These are phyloP conservation scores for Andrena minutula DNA, from an alignment of 2,888 invertebrate genomes.

Conservation along the genomic window DNA sequence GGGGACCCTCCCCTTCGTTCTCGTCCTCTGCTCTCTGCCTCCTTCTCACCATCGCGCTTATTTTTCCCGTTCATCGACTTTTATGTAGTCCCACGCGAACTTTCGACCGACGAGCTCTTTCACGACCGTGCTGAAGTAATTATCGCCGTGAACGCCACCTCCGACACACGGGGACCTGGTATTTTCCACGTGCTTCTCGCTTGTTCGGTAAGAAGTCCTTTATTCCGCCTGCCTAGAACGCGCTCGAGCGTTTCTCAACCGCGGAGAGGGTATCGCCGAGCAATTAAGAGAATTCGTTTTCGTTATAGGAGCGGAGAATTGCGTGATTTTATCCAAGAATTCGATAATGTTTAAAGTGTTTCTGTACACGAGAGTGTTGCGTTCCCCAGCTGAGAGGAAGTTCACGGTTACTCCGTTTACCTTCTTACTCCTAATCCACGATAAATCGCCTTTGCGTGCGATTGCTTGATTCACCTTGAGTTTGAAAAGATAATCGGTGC, in stretches of 20 bases:
- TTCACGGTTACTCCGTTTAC: slow-evolving; percentile 44
- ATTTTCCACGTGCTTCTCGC: slow-evolving; percentile 5
- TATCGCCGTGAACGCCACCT: slow-evolving; percentile 41
- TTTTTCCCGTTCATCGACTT: slow-evolving; percentile 51
- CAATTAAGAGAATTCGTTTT: neutral
- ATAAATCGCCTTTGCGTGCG: slow-evolving; percentile 56
- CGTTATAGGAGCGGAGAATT: neutral
- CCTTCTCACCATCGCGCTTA: slow-evolving; percentile 38
- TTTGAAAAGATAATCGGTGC: slow-evolving; percentile 60
- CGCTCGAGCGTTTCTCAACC: neutral
- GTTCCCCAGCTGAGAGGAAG: neutral
- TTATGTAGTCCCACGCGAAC: slow-evolving; percentile 49
- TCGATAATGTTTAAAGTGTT: neutral
- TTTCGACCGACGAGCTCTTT: slow-evolving; percentile 27
- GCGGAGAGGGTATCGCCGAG: neutral
- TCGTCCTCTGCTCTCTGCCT: slow-evolving; percentile 20
- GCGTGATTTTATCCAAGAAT: slow-evolving; percentile 1
- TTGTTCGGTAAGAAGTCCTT: neutral
- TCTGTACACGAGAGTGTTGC: neutral
- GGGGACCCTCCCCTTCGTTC: slow-evolving; percentile 24
- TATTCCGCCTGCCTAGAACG: neutral
- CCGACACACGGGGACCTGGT: neutral
- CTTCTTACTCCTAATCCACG: slow-evolving; percentile 34
- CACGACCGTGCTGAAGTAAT: slow-evolving; percentile 42
- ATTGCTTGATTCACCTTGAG: slow-evolving; percentile 49